Evolutionary conservation across 2,113 vertebrate genomes (phyloP).

Genomic region (Herpailurus yagouaroundi): DNA sequence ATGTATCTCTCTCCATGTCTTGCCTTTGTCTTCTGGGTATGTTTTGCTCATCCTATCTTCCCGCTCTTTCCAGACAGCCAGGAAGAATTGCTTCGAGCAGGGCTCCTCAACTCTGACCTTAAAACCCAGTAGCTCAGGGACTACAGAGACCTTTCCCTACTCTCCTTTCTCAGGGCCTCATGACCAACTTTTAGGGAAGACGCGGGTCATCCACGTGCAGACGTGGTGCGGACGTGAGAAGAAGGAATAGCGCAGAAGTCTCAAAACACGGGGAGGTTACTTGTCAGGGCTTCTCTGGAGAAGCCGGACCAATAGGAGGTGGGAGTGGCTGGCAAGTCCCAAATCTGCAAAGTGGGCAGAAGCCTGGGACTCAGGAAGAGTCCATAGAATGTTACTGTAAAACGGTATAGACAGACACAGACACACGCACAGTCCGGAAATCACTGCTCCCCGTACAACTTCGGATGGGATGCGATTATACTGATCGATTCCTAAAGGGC

Average conservation of each 20-base stretch:
- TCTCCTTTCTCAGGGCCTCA: rapidly evolving
- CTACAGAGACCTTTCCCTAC: not conserved
- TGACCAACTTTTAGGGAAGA: not conserved
- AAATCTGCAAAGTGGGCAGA: not conserved
- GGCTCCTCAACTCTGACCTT: rapidly evolving
- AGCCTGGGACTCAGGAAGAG: not conserved
- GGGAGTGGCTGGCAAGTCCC: not conserved
- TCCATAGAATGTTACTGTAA: not conserved
- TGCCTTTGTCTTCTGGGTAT: too few species aligned
- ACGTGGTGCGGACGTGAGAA: not conserved
- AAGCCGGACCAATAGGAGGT: not conserved
- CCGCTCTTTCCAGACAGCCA: not conserved
- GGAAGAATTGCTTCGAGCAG: not conserved
- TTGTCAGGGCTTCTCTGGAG: not conserved
- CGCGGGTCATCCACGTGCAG: rapidly evolving
- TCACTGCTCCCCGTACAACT: not conserved
- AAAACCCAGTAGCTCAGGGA: not conserved
- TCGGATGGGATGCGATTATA: not conserved
- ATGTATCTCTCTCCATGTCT: not conserved
- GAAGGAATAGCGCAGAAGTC: too few species aligned
- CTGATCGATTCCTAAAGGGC: not conserved
- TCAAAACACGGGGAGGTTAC: rapidly evolving
- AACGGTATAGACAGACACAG: too few species aligned
- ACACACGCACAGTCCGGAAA: not conserved
- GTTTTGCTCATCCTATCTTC: not conserved